Base-by-base conservation (phyloP, 2,888 invertebrate genomes). In the Heliconius ethilla region DNA sequence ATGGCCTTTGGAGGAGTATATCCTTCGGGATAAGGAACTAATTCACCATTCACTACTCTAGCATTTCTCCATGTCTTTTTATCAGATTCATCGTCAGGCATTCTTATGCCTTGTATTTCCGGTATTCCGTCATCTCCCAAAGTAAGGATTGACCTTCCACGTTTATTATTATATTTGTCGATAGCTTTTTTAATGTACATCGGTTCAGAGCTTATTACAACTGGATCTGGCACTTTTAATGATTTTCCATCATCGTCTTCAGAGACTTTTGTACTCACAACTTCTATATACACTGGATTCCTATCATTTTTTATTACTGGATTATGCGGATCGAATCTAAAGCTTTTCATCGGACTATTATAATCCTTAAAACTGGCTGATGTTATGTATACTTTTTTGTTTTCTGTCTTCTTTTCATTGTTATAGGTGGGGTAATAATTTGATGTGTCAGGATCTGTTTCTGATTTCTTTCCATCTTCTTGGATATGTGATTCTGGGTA, bases 51-150 rank as follows among this genome's bases (percentile, higher is more conserved):
- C 70, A 98, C 97, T 22, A 98, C 98, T 81, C 98, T 95, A 0
- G 98, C 98, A 89, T 98, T 98, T 76, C 98, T 95, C 98, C 98
- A 98, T 0, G 96, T 97, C 87, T 97, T 97, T 82, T 96, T 96
- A 85, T 97, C 97, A 73, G 96, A 96, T 77, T 97, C 97, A 83
- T 97, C 97, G 86, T 98, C 98, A 0, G 98, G 98, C 65, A 97
- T 96, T 78, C 98, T 95, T 0, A 97, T 95, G 0, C 97, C 97
- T 75, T 97, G 97, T 70, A 98, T 97, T 74, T 98, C 96, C 0
- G 97, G 97, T 40, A 97, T 96, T 0, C 97, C 97, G 83, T 97
- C 97, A 10, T 95, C 91, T 74, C 96, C 97, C 2, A 97, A 86
- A 13, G 96, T 95, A 81, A 97, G 90, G 10, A 96, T 94, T 2